Evolutionary conservation across 35 echinoderm and acorn worm species (phyloP).

Genomic region (Eucidaris tribuloides): DNA sequence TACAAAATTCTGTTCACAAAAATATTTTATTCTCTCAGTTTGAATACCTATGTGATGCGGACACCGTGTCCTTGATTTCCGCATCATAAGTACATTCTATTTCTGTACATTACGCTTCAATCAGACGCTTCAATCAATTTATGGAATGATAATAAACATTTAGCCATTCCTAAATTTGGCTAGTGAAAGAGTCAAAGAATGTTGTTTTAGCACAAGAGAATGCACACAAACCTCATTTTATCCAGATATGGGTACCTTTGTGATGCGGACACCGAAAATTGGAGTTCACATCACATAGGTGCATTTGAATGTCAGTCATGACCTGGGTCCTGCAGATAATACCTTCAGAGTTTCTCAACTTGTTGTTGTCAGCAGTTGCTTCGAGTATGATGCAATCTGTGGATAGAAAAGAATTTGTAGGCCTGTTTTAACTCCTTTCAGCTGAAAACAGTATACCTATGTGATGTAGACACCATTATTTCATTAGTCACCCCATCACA

Average conservation of each 20-base stretch:
- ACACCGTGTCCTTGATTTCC: neutral
- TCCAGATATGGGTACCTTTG: neutral
- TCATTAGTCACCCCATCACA: neutral
- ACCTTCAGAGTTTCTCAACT: neutral
- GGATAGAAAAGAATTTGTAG: neutral
- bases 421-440: neutral
- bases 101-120: neutral
- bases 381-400: neutral
- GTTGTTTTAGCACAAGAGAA: neutral
- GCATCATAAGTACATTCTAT: neutral
- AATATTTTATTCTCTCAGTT: too few relatives aligned
- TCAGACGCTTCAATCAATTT: neutral
- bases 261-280: neutral
- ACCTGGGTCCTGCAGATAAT: neutral
- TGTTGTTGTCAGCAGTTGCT: neutral
- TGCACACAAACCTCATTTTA: neutral
- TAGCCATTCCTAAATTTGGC: neutral
- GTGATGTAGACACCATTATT: neutral
- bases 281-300: neutral
- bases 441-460: neutral
- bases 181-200: neutral
- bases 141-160: neutral
- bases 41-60: too few relatives aligned
- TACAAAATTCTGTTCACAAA: too few relatives aligned
- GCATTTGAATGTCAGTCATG: neutral